Conservation (phyloP, 2,113 vertebrate species). For the Noctilio leporinus region DNA sequence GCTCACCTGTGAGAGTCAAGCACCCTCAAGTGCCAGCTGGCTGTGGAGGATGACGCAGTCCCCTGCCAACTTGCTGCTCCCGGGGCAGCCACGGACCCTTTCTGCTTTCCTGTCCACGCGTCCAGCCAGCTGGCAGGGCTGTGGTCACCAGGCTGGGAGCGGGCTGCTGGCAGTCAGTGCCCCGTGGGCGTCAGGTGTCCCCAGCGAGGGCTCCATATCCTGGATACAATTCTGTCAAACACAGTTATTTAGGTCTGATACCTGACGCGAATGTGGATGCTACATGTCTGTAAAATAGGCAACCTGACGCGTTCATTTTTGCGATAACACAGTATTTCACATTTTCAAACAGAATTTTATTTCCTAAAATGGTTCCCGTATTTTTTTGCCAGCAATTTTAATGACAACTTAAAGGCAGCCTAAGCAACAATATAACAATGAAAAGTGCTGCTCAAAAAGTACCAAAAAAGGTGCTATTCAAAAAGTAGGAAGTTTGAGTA, state of each 20-base stretch:
- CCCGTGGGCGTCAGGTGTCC: conserved; percentile 5
- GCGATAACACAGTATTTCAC: not conserved
- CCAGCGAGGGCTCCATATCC: not conserved
- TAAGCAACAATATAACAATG: not conserved
- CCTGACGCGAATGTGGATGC: not conserved
- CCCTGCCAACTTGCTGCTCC: conserved; percentile 53
- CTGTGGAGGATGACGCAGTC: conserved; percentile 10
- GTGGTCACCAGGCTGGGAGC: not conserved
- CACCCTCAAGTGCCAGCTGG: conserved; percentile 42
- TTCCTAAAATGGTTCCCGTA: not conserved
- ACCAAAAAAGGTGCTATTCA: not conserved
- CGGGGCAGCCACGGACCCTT: conserved; percentile 6
- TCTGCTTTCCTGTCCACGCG: not conserved
- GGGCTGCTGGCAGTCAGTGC: conserved; percentile 21
- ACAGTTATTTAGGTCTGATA: conserved; percentile 32
- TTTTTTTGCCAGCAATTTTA: not conserved
- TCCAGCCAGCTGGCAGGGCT: conserved; percentile 68
- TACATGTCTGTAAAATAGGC: conserved; percentile 41
- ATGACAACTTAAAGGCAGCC: not conserved
- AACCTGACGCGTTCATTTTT: not conserved
- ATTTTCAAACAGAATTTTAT: not conserved
- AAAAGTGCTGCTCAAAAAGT: not conserved
- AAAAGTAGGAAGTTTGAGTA: not conserved
- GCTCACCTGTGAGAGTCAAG: conserved; percentile 37
- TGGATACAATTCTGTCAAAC: conserved; percentile 14